phyloP scores from a whole-genome alignment of 2,113 vertebrate genomes.

The Orycteropus afer region DNA sequence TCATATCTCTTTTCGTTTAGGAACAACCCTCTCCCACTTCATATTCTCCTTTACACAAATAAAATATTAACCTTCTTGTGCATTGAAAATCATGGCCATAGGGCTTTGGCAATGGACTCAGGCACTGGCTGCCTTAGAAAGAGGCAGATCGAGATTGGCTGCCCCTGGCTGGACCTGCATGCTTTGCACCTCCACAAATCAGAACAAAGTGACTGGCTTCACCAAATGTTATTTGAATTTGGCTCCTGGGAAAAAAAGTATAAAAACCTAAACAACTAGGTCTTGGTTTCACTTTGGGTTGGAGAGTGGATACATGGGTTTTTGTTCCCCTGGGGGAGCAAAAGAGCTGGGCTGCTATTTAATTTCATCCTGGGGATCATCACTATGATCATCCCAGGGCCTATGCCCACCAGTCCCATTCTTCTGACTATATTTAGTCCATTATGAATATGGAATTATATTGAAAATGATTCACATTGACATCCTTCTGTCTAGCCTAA shows the following conservation, averaged over 20 bases:
- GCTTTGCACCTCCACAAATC: constrained; percentile 9
- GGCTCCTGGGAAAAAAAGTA: constrained; percentile 69
- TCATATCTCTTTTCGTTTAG: constrained; percentile 77
- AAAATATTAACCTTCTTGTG: constrained; percentile 84
- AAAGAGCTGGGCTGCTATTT: constrained; percentile 89
- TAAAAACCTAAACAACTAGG: constrained; percentile 59
- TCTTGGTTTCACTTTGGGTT: constrained; percentile 67
- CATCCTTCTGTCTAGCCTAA: constrained; percentile 91
- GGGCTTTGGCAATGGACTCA: constrained; percentile 47
- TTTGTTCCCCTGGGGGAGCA: constrained; percentile 81
- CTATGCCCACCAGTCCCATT: constrained; percentile 84
- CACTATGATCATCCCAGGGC: constrained; percentile 88
- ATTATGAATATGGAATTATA: constrained; percentile 92
- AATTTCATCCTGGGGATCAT: constrained; percentile 89
- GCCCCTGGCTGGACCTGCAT: constrained; percentile 3
- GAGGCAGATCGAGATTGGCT: constrained; percentile 19
- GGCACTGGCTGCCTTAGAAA: not conserved
- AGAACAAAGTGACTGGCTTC: constrained; percentile 22
- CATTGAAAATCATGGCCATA: constrained; percentile 76
- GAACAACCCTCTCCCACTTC: not conserved
- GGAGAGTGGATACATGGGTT: constrained; percentile 78
- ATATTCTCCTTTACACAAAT: constrained; percentile 77
- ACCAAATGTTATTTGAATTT: constrained; percentile 67
- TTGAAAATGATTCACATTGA: constrained; percentile 93
- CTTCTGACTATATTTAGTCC: constrained; percentile 91